Conservation (phyloP, 2,113 vertebrate genomes). For the Pogonocichla stellata region DNA sequence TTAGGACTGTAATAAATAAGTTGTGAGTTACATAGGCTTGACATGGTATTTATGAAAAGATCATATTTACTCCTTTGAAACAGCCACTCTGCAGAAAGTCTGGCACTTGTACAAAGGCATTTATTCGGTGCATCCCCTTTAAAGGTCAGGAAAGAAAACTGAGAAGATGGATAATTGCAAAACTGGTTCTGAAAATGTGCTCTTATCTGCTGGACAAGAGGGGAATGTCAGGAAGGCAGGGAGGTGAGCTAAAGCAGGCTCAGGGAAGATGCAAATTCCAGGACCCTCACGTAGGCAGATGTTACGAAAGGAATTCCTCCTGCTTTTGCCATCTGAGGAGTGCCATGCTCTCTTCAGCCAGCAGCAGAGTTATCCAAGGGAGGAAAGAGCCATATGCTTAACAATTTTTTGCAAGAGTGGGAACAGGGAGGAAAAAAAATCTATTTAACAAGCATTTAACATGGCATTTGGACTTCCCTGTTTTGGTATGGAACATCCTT, state of each 20-base stretch:
- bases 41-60: conserved; percentile 56
- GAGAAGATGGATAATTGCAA: conserved; percentile 54
- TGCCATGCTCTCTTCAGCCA: neutral
- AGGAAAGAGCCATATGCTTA: neutral
- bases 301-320: conserved; percentile 43
- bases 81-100: conserved; percentile 2
- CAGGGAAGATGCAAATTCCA: conserved; percentile 27
- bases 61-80: conserved; percentile 49
- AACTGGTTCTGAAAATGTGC: conserved; percentile 30
- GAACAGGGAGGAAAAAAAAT: neutral
- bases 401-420: neutral
- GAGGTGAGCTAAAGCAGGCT: conserved; percentile 64
- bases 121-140: conserved; percentile 22
- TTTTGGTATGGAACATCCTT: neutral
- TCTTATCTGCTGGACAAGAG: conserved; percentile 55
- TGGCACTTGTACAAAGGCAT: neutral
- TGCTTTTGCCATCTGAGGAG: neutral
- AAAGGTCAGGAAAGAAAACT: conserved; percentile 61
- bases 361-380: neutral
- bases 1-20: conserved; percentile 40
- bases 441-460: neutral
- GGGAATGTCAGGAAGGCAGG: conserved; percentile 29
- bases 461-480: neutral
- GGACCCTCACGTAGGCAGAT: conserved; percentile 39
- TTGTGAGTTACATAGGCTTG: neutral